These are phyloP conservation scores for Punctoribates punctum DNA, from an alignment of 2,888 invertebrate genomes.

Conservation along the genomic window DNA sequence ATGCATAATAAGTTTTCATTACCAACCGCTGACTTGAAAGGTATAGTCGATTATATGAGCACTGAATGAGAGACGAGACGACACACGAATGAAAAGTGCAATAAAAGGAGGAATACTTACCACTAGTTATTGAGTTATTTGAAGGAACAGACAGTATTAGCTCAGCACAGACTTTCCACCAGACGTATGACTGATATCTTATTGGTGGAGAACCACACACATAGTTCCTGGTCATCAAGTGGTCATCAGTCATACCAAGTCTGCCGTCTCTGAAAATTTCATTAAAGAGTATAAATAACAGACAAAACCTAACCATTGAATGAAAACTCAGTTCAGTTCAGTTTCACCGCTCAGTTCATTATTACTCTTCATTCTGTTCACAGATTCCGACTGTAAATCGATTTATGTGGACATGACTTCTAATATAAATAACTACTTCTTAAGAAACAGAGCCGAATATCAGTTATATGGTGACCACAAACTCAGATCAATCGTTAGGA, in stretches of 20 bases:
- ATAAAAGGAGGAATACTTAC: conserved; percentile 16
- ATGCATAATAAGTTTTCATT: conserved; percentile 36
- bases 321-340: neutral
- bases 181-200: conserved; percentile 20
- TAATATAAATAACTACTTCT: neutral
- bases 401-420: conserved; percentile 17
- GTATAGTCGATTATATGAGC: neutral
- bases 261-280: conserved; percentile 3
- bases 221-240: conserved; percentile 29
- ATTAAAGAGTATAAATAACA: conserved; percentile 10
- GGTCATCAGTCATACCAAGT: conserved; percentile 16
- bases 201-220: conserved; percentile 10
- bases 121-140: conserved; percentile 20
- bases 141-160: neutral
- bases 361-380: neutral
- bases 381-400: neutral
- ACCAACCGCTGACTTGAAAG: conserved; percentile 16
- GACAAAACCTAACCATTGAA: neutral
- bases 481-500: neutral
- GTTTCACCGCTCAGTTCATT: neutral
- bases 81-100: neutral
- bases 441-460: neutral
- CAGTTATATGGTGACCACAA: conserved; percentile 8
- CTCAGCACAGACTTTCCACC: neutral
- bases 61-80: neutral